A percentile compares a stretch with the other conserved stretches of the same genome.
Evolutionary conservation across 2,797 vertebrate species (phyloP).

Genomic region (Lepus oiostolus): DNA sequence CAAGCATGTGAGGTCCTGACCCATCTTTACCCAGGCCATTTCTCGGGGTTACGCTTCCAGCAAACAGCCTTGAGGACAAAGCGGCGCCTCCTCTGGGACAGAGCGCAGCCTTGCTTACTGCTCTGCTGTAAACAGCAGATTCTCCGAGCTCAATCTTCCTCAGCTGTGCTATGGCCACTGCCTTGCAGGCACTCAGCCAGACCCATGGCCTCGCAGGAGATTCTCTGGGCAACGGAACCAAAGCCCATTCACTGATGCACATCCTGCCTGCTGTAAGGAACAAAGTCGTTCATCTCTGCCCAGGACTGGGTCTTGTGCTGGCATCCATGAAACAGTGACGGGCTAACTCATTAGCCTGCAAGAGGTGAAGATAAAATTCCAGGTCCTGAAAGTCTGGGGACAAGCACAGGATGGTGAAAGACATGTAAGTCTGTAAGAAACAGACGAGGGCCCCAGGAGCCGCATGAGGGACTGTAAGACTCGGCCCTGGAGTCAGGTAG

Average conservation of each 20-base stretch:
- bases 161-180: neutral
- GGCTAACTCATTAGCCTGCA: neutral
- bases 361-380: constrained; percentile 10
- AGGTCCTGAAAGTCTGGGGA: neutral
- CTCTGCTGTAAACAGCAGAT: neutral
- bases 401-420: neutral
- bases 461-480: neutral
- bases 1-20: constrained; percentile 10
- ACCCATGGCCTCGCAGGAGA: neutral
- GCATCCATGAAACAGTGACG: constrained; percentile 45
- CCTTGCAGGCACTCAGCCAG: neutral
- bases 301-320: neutral
- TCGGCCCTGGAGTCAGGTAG: neutral
- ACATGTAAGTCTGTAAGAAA: neutral
- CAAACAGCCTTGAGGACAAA: constrained; percentile 3
- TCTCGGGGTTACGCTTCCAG: neutral
- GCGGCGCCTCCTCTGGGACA: neutral
- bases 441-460: neutral
- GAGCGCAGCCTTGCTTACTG: neutral
- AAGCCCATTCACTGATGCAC: neutral
- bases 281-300: constrained; percentile 18
- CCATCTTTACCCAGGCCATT: neutral
- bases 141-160: neutral
- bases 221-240: too few species aligned
- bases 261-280: neutral